Evolutionary conservation across 1,140 invertebrate species (phyloP), one percentile per base, ranked within the genome.

Genomic region (Diplogasteroides magnus): DNA sequence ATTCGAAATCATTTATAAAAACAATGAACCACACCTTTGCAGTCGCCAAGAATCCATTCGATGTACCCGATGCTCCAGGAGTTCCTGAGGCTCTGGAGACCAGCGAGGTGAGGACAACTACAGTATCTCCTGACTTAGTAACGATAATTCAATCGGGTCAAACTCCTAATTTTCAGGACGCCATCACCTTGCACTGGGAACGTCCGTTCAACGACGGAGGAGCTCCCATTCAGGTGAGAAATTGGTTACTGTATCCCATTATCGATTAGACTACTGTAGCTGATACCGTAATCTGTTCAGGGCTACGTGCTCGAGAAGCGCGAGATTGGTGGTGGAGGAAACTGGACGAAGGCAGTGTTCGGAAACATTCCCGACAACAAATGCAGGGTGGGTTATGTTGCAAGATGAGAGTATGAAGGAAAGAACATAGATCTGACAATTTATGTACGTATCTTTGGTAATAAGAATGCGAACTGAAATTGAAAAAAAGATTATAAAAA

Each of bases 221-320:
- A 58, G 88, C 93, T 55, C 89, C 91, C 76, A 91, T 98, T 76
- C 91, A 48, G 37, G 37, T 48, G 37, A n/a, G n/a, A 6, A 48
- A 11, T 6, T 48, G 37, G 6, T 19, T 48, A 11, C 37, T 19
- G 19, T 48, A 48, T 48, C 37, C 19, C 37, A 6, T 48, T 19
- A 48, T 11, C 37, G 37, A 48, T 48, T 48, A 19, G 6, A 48
- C 37, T 6, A 19, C 37, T 19, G 37, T 6, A 48, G 19, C 37
- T 48, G 6, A 48, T 48, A 48, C 19, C 19, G 6, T 48, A 48
- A 48, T 11, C 6, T 48, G 6, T 19, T 48, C 37, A 92, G 84
- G 94, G 94, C 23, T 94, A 94, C 85, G 93, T 91, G 90, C 88
- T 97, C 32, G 94, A 97, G 77, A 97, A 96, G 82, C 89, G 92